Conservation (phyloP, 2,888 invertebrate genomes). For the Charanyca ferruginea region DNA sequence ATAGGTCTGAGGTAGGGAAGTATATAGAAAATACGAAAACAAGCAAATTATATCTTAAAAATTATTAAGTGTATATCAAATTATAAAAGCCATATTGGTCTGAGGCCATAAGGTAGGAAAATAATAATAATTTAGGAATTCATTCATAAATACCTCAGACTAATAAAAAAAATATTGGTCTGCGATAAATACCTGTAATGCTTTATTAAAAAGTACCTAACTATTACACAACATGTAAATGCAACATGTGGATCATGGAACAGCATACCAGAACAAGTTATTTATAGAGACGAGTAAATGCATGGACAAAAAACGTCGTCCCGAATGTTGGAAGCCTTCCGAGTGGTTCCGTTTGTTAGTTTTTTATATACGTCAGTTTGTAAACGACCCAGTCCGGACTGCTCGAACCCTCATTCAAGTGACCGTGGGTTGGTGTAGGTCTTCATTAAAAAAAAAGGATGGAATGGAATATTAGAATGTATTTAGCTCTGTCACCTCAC, state of each 20-base stretch:
- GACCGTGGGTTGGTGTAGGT: slow-evolving; percentile 82
- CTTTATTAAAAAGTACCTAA: slow-evolving; percentile 48
- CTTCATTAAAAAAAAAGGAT: slow-evolving; percentile 67
- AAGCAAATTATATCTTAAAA: too few species aligned
- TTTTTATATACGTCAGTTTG: slow-evolving; percentile 76
- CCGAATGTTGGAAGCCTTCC: slow-evolving; percentile 83
- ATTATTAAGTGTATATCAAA: background rate
- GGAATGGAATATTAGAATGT: slow-evolving; percentile 45
- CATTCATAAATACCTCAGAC: slow-evolving; percentile 19
- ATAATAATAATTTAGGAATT: background rate
- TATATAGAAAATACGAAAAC: slow-evolving; percentile 1
- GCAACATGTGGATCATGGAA: slow-evolving; percentile 71
- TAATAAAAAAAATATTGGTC: too few species aligned
- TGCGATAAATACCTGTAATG: background rate
- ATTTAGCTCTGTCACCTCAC: slow-evolving; percentile 26
- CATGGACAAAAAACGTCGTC: slow-evolving; percentile 81
- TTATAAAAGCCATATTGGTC: background rate
- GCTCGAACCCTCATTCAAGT: slow-evolving; percentile 69
- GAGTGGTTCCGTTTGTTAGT: slow-evolving; percentile 75
- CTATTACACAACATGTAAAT: slow-evolving; percentile 52
- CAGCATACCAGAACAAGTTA: slow-evolving; percentile 79
- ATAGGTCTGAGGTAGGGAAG: too few species aligned
- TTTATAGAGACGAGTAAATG: slow-evolving; percentile 82
- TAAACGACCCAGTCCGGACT: slow-evolving; percentile 69
- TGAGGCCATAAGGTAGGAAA: background rate